phyloP scores from a whole-genome alignment of 2,797 vertebrate genomes.

The Siniperca undulata region DNA sequence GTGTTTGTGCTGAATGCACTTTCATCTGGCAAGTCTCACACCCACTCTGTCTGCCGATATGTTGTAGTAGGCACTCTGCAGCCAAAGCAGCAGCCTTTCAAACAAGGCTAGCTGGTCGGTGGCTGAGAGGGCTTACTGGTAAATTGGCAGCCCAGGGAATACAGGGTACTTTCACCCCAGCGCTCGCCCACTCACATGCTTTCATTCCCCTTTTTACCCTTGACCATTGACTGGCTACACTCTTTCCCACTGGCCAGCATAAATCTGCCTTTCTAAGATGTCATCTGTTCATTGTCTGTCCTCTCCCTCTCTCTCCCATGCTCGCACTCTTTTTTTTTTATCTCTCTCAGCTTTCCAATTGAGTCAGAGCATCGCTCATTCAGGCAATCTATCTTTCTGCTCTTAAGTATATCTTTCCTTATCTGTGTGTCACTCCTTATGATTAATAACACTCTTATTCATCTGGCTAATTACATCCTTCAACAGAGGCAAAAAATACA shows the following conservation, averaged over 20 bases:
- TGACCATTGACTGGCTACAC: slow-evolving; percentile 80
- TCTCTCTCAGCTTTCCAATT: slow-evolving; percentile 53
- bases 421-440: slow-evolving; percentile 68
- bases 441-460: slow-evolving; percentile 81
- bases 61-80: slow-evolving; percentile 77
- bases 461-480: slow-evolving; percentile 81
- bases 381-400: slow-evolving; percentile 69
- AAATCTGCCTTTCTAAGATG: slow-evolving; percentile 74
- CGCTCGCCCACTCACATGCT: slow-evolving; percentile 78
- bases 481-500: slow-evolving; percentile 71
- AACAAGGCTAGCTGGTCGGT: slow-evolving; percentile 70
- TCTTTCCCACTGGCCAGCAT: slow-evolving; percentile 63
- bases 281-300: slow-evolving; percentile 79
- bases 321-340: slow-evolving; percentile 36
- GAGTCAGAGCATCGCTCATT: slow-evolving; percentile 60
- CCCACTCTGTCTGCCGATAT: slow-evolving; percentile 78
- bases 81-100: slow-evolving; percentile 79
- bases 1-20: slow-evolving; percentile 73
- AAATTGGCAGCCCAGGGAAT: slow-evolving; percentile 87
- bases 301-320: slow-evolving; percentile 30
- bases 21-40: slow-evolving; percentile 82
- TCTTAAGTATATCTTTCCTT: slow-evolving; percentile 71
- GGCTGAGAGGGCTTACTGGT: slow-evolving; percentile 79
- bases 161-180: slow-evolving; percentile 77
- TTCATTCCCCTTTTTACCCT: slow-evolving; percentile 83